Evolutionary conservation across 2,797 vertebrate genomes (phyloP).

Genomic region (Xenentodon cancila): DNA sequence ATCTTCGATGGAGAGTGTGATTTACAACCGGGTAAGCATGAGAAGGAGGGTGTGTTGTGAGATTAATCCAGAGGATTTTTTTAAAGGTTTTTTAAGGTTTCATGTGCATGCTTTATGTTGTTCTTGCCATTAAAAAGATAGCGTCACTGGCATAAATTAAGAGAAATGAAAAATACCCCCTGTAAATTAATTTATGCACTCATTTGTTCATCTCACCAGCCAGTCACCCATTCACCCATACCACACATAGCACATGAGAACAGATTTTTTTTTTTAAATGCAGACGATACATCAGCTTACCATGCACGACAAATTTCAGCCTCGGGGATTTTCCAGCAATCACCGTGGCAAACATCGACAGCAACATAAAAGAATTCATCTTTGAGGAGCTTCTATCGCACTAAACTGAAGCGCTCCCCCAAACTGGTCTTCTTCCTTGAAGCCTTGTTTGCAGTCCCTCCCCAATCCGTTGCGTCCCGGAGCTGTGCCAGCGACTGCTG

Average conservation of each 20-base stretch:
- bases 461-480: slow-evolving; percentile 43
- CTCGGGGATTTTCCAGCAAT: slow-evolving; percentile 79
- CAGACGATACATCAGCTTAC: slow-evolving; percentile 54
- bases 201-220: slow-evolving; percentile 7
- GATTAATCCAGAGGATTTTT: slow-evolving; percentile 47
- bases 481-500: slow-evolving; percentile 45
- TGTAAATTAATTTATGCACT: slow-evolving; percentile 7
- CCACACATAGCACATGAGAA: slow-evolving; percentile 1
- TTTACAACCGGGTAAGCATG: slow-evolving; percentile 49
- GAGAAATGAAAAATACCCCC: not conserved
- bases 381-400: not conserved
- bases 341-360: slow-evolving; percentile 68
- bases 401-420: slow-evolving; percentile 22
- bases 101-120: not conserved
- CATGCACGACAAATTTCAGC: slow-evolving; percentile 84
- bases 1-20: slow-evolving; percentile 45
- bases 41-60: slow-evolving; percentile 31
- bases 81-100: too few species aligned
- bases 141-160: not conserved
- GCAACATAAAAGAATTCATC: slow-evolving; percentile 75
- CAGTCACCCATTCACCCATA: slow-evolving; percentile 4
- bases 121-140: not conserved
- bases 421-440: slow-evolving; percentile 23
- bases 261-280: not conserved
- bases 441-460: slow-evolving; percentile 22